Conservation (phyloP, 2,797 vertebrate genomes). For the Xenops minutus region DNA sequence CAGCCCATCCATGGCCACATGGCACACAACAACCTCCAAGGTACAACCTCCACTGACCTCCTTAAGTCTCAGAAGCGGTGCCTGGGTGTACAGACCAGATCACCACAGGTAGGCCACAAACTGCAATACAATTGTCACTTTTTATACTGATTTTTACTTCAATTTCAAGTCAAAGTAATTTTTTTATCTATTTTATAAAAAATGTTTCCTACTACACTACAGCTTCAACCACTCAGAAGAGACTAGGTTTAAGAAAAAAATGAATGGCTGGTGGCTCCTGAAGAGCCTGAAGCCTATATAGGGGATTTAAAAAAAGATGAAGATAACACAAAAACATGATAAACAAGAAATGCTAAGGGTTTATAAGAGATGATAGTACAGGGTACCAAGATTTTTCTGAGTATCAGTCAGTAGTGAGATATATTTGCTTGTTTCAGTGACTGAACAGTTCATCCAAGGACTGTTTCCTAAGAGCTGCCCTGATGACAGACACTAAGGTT, state of each 20-base stretch:
- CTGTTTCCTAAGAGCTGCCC: not conserved
- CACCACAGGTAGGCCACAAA: not conserved
- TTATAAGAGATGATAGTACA: not conserved
- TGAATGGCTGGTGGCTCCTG: not conserved
- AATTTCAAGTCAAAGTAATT: not conserved
- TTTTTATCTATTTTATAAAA: not conserved
- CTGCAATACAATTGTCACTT: not conserved
- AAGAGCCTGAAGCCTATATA: not conserved
- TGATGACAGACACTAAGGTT: not conserved
- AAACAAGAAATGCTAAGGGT: not conserved
- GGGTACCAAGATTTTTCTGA: not conserved
- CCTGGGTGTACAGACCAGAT: fast-evolving
- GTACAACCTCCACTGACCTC: not conserved
- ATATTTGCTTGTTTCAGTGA: not conserved
- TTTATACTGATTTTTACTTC: not conserved
- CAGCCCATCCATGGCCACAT: fast-evolving
- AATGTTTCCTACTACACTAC: not conserved
- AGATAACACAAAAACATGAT: not conserved
- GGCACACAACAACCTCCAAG: not conserved
- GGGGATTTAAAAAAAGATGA: not conserved
- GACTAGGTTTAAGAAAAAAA: not conserved
- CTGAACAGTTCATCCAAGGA: not conserved
- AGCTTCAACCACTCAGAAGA: not conserved
- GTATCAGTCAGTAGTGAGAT: fast-evolving
- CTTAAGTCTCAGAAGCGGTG: not conserved